These are phyloP conservation scores for Lithobates pipiens DNA, from an alignment of 2,797 vertebrate genomes.

Conservation along the genomic window DNA sequence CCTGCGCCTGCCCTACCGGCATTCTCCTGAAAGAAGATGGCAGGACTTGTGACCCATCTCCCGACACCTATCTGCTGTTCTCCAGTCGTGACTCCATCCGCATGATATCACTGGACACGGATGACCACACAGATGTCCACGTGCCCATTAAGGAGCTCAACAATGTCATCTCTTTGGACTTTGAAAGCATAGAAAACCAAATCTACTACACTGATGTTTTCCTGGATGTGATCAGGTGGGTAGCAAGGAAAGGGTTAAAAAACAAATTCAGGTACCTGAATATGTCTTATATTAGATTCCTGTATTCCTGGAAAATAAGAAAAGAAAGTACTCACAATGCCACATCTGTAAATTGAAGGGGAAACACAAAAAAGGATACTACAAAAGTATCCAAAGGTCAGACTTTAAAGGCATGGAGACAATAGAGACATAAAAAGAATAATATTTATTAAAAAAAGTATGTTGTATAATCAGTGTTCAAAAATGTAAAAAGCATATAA, in stretches of 20 bases:
- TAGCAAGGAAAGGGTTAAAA: not conserved
- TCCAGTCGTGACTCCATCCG: slow-evolving; percentile 96
- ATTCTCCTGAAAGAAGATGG: slow-evolving; percentile 90
- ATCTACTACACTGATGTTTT: slow-evolving; percentile 98
- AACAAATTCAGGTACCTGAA: too few relatives aligned
- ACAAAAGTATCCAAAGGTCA: too few relatives aligned
- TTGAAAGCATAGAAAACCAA: slow-evolving; percentile 92
- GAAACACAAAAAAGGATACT: too few relatives aligned
- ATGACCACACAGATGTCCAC: slow-evolving; percentile 93
- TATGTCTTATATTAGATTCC: too few relatives aligned
- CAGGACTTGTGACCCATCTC: slow-evolving; percentile 89
- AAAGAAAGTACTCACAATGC: too few relatives aligned
- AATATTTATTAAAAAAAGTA: too few relatives aligned
- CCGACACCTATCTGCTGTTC: slow-evolving; percentile 94
- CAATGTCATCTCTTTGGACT: slow-evolving; percentile 97
- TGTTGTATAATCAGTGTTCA: too few relatives aligned
- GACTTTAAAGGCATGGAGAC: too few relatives aligned
- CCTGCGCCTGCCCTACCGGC: slow-evolving; percentile 95
- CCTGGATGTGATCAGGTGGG: slow-evolving; percentile 94
- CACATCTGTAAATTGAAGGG: too few relatives aligned
- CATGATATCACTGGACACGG: slow-evolving; percentile 94
- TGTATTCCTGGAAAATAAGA: too few relatives aligned
- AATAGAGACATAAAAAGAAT: too few relatives aligned
- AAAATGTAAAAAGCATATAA: too few relatives aligned
- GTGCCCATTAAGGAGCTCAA: slow-evolving; percentile 91